Conservation (phyloP, 2,888 invertebrate genomes). For the Crocallis elinguaria region DNA sequence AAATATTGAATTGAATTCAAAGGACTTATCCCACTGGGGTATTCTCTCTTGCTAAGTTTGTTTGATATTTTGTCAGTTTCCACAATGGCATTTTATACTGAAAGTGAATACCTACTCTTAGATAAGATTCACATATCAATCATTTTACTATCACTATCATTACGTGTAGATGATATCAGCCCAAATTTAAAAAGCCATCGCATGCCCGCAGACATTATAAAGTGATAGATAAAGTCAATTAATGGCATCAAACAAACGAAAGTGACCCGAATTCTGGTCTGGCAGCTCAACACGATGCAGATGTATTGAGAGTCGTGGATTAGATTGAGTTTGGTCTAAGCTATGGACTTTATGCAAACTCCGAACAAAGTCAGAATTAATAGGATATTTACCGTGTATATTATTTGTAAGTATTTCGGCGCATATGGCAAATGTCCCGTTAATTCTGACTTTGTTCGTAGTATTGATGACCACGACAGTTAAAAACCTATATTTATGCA, state of each 20-base stretch:
- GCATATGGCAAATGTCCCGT: too few relatives aligned
- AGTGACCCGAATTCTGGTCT: constrained; percentile 40
- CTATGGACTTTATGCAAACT: neutral
- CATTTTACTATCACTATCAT: constrained; percentile 25
- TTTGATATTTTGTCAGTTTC: too few relatives aligned
- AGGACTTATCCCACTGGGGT: too few relatives aligned
- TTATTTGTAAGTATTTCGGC: too few relatives aligned
- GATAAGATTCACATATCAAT: constrained; percentile 10
- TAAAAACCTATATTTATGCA: too few relatives aligned
- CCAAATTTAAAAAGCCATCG: constrained; percentile 31
- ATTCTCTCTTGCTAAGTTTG: too few relatives aligned
- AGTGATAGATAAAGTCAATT: constrained; percentile 43
- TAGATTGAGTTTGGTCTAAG: constrained; percentile 28
- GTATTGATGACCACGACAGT: too few relatives aligned
- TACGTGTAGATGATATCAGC: constrained; percentile 33
- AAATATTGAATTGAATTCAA: too few relatives aligned
- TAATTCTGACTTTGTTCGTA: too few relatives aligned
- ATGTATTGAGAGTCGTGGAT: constrained; percentile 37
- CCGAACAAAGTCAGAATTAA: too few relatives aligned
- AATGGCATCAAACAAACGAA: constrained; percentile 43
- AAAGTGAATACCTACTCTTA: neutral
- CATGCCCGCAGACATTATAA: constrained; percentile 32
- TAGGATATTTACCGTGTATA: too few relatives aligned
- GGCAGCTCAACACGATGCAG: constrained; percentile 41
- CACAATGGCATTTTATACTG: neutral